Evolutionary conservation across 1,140 invertebrate species (phyloP), one percentile per base, ranked within the genome.

Genomic region (Philopotamus ludificatus): DNA sequence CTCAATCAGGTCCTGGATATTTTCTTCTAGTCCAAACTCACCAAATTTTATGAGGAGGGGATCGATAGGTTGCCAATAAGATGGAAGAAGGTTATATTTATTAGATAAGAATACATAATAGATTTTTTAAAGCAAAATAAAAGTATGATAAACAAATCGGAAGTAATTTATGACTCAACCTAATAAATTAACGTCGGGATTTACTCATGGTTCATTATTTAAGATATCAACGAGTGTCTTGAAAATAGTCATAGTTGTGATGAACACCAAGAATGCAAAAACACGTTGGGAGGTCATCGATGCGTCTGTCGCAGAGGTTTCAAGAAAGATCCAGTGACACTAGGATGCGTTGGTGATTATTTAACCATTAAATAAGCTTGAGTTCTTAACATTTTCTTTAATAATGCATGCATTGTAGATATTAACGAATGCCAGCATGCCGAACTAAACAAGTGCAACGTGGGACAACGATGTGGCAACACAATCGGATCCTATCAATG

Each of bases 401-500:
- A 34, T 34, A 34, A 34, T 34, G 28, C 4, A 7, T 34, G 28
- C 12, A 34, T 34, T 12, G 12, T 70, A 86, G 86, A 87, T 74
- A 78, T 87, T 66, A 88, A 82, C 77, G 88, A 84, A 73, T 87
- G 80, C 74, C 86, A 82, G 23, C 79, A 79, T 7, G 77, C 80
- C 64, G 79, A 79, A 39, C 81, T 3, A 41, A 44, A 82, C 73
- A 81, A 82, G 70, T 88, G 82, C 72, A 74, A 85, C 0, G 74
- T 84, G 2, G 85, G 84, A 3, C 92, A 95, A 74, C 77, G 93
- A 25, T 97, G 94, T 74, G 92, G 95, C 74, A 97, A 97, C 73
- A 94, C 91, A 0, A 82, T 93, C 18, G 94, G 94, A 1, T 93
- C 92, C 8, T 96, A 86, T 74, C 83, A 87, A 12, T 97, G 95